Base-by-base conservation (phyloP, 2,113 vertebrate species). In the Scolopax mira region DNA sequence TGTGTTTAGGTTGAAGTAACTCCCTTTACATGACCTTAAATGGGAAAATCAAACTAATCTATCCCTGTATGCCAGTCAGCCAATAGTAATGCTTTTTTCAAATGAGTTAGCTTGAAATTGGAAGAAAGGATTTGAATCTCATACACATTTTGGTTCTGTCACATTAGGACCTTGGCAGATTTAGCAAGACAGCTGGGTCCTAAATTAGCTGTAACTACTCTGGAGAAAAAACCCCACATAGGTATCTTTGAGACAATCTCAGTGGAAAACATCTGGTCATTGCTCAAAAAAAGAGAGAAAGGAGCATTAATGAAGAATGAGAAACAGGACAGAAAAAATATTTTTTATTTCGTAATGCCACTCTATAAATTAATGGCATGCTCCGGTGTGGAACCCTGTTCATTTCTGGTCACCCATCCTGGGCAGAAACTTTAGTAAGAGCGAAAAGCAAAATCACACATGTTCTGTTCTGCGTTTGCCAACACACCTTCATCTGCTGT, bases 251-350 rank as follows among this genome's bases (percentile, higher is more conserved):
- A 89, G 33, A 79, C 8, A 41, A 61, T 84, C 82, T 80, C 85
- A 85, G 62, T 60, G 82, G 85, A 93, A 95, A 96, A 96, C 81
- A 89, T 79, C 74, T 94, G 85, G 79, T 70, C 13, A 48, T 35
- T 79, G 70, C 33, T 85, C 3, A 42, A 42, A 62, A 79, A 69
- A 51, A 4, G 25, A 57, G 9, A 24, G 16, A 65, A 83, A 70
- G 12, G 8, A 81, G 33, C 27, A 35, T 48, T 44, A 52, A 61
- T 41, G 61, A 87, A 58, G 16, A 61, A 93, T 35, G 41, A 91
- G 46, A 83, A 88, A 48, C 10, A 31, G 9, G 18, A 69, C 8
- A 88, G 70, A 39, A 85, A 79, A 62, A 57, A 15, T 25, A 6
- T 30, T 11, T 48, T 49, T 69, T 77, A 44, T 60, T 80, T 89